These are phyloP conservation scores for Invenusta paracnida DNA, from an alignment of 2,888 invertebrate genomes.

Conservation along the genomic window DNA sequence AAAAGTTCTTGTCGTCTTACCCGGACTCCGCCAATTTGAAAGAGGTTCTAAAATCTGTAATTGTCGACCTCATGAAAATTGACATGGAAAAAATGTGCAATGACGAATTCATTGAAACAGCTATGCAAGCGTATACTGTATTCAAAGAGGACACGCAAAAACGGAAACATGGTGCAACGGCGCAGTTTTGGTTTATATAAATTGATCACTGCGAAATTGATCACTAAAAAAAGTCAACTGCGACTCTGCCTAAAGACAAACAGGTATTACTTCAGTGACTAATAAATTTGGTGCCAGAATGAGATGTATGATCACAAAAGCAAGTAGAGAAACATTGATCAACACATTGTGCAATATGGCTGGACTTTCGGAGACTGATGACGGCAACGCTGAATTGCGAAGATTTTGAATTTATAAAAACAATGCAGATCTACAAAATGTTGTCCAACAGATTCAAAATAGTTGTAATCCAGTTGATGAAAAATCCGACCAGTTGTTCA, in stretches of 20 bases:
- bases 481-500: not conserved
- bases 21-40: not conserved
- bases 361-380: slow-evolving; percentile 33
- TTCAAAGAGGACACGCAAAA: slow-evolving; percentile 40
- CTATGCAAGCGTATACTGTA: slow-evolving; percentile 14
- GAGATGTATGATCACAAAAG: slow-evolving; percentile 42
- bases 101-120: not conserved
- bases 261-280: slow-evolving; percentile 42
- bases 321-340: not conserved
- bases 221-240: slow-evolving; percentile 45
- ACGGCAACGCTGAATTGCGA: slow-evolving; percentile 31
- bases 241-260: slow-evolving; percentile 45
- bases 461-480: not conserved
- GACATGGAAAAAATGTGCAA: not conserved
- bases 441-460: slow-evolving; percentile 39
- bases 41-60: not conserved
- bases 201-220: slow-evolving; percentile 45
- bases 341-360: slow-evolving; percentile 27
- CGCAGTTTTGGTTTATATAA: slow-evolving; percentile 47
- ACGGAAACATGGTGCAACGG: slow-evolving; percentile 45
- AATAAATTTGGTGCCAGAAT: slow-evolving; percentile 39
- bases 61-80: not conserved
- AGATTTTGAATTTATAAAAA: slow-evolving; percentile 35
- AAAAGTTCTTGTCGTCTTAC: slow-evolving; percentile 1
- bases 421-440: slow-evolving; percentile 37